These are phyloP conservation scores for Epizoanthus illoricatus DNA, from an alignment of 92 coral and sea anemone species.

Conservation along the genomic window DNA sequence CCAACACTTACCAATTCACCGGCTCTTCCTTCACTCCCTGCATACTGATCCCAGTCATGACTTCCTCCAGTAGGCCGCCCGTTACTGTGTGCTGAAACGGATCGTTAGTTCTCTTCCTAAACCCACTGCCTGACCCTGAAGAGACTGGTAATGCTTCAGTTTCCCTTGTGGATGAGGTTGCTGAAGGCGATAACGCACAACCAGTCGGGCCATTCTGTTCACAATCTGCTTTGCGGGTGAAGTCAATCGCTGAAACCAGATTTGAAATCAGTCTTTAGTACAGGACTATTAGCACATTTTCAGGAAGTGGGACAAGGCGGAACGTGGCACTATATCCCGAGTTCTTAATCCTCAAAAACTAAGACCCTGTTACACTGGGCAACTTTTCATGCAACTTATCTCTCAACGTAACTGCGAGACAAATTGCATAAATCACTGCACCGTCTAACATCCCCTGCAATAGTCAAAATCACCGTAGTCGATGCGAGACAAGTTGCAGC, in stretches of 20 bases:
- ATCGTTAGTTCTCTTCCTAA: constrained; percentile 29
- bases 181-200: neutral
- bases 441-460: too few relatives aligned
- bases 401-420: too few relatives aligned
- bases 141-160: constrained; percentile 11
- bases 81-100: constrained; percentile 72
- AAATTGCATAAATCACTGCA: too few relatives aligned
- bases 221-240: constrained; percentile 57
- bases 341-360: too few relatives aligned
- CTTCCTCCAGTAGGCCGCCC: constrained; percentile 77
- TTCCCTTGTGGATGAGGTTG: constrained; percentile 4
- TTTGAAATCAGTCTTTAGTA: neutral
- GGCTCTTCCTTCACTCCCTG: constrained; percentile 45
- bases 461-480: too few relatives aligned
- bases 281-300: too few relatives aligned
- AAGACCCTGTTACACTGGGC: too few relatives aligned
- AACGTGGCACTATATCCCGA: too few relatives aligned
- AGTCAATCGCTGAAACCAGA: constrained; percentile 64
- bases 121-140: constrained; percentile 1
- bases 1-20: constrained; percentile 19
- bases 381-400: too few relatives aligned
- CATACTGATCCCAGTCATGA: constrained; percentile 55
- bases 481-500: too few relatives aligned
- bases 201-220: constrained; percentile 49
- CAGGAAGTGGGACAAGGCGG: too few relatives aligned